Evolutionary conservation across 2,888 invertebrate species (phyloP).

Genomic region (Camptogramma bilineatum): DNA sequence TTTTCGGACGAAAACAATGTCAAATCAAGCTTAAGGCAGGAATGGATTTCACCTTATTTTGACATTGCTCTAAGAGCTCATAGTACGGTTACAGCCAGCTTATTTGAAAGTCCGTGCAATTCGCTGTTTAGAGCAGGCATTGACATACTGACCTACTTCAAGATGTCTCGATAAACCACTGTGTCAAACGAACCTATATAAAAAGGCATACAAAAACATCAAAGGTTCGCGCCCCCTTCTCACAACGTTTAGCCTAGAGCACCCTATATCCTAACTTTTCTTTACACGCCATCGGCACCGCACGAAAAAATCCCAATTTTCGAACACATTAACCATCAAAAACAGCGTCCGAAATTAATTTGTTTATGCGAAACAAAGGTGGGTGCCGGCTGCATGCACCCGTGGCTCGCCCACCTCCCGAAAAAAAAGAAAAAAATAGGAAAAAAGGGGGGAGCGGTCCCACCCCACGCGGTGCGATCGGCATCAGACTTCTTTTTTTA

Average conservation of each 20-base stretch:
- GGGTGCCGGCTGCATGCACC: slow-evolving; percentile 83
- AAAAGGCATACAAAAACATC: slow-evolving; percentile 11
- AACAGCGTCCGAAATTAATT: slow-evolving; percentile 85
- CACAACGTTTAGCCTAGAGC: slow-evolving; percentile 23
- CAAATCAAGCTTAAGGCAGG: too few relatives aligned
- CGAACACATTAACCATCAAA: slow-evolving; percentile 83
- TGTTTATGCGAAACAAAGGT: slow-evolving; percentile 86
- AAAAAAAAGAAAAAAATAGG: slow-evolving; percentile 77
- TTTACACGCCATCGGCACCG: slow-evolving; percentile 48
- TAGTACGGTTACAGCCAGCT: too few relatives aligned
- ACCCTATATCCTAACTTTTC: slow-evolving; percentile 44
- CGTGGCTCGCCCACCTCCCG: slow-evolving; percentile 81
- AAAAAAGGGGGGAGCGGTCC: slow-evolving; percentile 71
- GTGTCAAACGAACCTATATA: slow-evolving; percentile 1
- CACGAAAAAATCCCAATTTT: slow-evolving; percentile 63
- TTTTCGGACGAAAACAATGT: too few relatives aligned
- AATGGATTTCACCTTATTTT: too few relatives aligned
- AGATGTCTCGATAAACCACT: slow-evolving; percentile 10
- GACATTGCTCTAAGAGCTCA: too few relatives aligned
- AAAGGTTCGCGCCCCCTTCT: slow-evolving; percentile 5
- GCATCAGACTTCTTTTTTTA: slow-evolving; percentile 85
- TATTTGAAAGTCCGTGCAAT: background rate
- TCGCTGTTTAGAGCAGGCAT: slow-evolving; percentile 7
- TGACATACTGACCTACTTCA: slow-evolving; percentile 24
- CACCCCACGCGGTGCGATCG: slow-evolving; percentile 81